phyloP scores from a whole-genome alignment of 2,113 vertebrate genomes.

The Nycticorax nycticorax region DNA sequence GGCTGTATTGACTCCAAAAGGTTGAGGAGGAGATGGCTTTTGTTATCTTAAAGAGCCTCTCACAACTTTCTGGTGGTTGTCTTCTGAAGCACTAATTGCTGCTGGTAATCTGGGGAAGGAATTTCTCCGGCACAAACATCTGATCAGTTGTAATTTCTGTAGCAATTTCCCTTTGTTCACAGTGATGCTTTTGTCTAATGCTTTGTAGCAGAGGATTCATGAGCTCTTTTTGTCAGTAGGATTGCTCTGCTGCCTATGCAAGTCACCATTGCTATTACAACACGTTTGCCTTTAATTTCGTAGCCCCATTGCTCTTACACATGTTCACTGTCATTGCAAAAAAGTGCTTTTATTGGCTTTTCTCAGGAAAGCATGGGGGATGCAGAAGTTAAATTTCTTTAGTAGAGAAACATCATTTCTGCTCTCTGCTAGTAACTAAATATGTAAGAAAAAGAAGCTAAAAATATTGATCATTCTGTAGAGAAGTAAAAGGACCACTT shows the following conservation, averaged over 20 bases:
- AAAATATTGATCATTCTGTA: neutral
- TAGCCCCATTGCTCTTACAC: neutral
- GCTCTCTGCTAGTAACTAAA: neutral
- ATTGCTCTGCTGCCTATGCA: neutral
- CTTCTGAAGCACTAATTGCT: neutral
- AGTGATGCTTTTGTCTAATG: neutral
- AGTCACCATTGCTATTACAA: neutral
- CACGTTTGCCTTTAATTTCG: neutral
- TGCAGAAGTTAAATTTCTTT: neutral
- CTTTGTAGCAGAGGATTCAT: neutral
- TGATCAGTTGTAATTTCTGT: neutral
- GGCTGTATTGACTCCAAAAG: neutral
- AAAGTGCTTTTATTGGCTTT: neutral
- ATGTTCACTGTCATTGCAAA: neutral
- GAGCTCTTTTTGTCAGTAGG: neutral
- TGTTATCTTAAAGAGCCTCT: neutral
- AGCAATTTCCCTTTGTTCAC: neutral
- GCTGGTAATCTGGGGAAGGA: neutral
- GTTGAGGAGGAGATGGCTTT: neutral
- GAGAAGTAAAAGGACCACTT: neutral
- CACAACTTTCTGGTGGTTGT: neutral
- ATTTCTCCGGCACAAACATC: neutral
- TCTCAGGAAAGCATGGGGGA: neutral
- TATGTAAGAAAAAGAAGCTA: neutral
- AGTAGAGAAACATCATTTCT: neutral